Percentiles rank a stretch among this genome's conserved stretches.
phyloP scores from a whole-genome alignment of 2,888 invertebrate species.

The Dendrolimus houi region DNA sequence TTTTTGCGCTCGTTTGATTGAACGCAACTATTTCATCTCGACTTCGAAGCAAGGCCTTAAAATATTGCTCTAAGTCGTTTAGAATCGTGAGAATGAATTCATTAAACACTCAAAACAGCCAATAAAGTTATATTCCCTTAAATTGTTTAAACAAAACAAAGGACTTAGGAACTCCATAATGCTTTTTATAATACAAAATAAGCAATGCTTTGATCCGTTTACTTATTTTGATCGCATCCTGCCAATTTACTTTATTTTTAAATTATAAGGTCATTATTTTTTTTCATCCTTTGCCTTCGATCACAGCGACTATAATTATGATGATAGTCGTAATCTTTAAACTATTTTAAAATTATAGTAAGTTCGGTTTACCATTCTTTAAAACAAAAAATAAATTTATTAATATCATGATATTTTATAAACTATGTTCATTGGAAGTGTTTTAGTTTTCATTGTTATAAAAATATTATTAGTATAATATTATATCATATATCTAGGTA shows the following conservation, averaged over 20 bases:
- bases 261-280: slow-evolving; percentile 68
- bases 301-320: slow-evolving; percentile 62
- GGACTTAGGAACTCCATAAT: not conserved
- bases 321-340: slow-evolving; percentile 55
- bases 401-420: no score
- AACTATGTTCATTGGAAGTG: no score
- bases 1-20: slow-evolving; percentile 43
- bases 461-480: no score
- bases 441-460: no score
- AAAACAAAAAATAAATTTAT: no score
- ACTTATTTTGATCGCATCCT: slow-evolving; percentile 59
- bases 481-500: no score
- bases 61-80: slow-evolving; percentile 32
- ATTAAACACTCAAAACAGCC: slow-evolving; percentile 26
- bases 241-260: slow-evolving; percentile 71
- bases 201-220: slow-evolving; percentile 55
- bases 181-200: slow-evolving; percentile 6
- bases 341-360: slow-evolving; percentile 66
- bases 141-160: not conserved
- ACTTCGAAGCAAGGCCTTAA: slow-evolving; percentile 40
- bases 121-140: slow-evolving; percentile 8
- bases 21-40: slow-evolving; percentile 46
- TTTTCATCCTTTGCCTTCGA: slow-evolving; percentile 55
- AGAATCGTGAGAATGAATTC: slow-evolving; percentile 40
- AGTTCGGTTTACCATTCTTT: slow-evolving; percentile 12